phyloP scores from a whole-genome alignment of 2,113 vertebrate genomes.

The human region DNA sequence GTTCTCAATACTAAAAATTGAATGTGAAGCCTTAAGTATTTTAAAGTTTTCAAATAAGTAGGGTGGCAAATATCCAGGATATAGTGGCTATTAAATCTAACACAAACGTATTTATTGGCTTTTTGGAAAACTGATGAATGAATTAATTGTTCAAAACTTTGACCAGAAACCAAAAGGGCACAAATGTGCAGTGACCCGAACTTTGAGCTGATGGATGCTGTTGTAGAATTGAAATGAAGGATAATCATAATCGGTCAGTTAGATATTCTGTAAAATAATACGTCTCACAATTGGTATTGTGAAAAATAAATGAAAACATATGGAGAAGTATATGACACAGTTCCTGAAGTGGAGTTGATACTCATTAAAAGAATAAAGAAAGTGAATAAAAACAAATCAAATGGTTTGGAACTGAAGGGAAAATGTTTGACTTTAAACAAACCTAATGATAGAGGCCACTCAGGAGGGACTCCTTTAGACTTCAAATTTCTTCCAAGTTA shows the following conservation, averaged over 20 bases:
- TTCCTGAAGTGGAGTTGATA: background rate
- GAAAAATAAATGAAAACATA: background rate
- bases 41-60: background rate
- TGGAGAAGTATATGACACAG: background rate
- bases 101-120: background rate
- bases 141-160: background rate
- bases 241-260: background rate
- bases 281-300: background rate
- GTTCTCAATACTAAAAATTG: background rate
- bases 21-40: background rate
- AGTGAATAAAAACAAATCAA: background rate
- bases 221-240: background rate
- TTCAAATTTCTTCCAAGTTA: background rate
- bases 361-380: background rate
- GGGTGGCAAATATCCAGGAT: background rate
- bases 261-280: background rate
- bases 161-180: background rate
- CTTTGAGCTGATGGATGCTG: background rate
- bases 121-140: background rate
- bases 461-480: background rate
- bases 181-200: background rate
- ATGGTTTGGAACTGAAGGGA: background rate
- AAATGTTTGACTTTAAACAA: background rate
- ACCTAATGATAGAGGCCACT: background rate
- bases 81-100: background rate